Evolutionary conservation across 2,113 vertebrate genomes (phyloP).

Genomic region (Myrmophylax atrothorax): DNA sequence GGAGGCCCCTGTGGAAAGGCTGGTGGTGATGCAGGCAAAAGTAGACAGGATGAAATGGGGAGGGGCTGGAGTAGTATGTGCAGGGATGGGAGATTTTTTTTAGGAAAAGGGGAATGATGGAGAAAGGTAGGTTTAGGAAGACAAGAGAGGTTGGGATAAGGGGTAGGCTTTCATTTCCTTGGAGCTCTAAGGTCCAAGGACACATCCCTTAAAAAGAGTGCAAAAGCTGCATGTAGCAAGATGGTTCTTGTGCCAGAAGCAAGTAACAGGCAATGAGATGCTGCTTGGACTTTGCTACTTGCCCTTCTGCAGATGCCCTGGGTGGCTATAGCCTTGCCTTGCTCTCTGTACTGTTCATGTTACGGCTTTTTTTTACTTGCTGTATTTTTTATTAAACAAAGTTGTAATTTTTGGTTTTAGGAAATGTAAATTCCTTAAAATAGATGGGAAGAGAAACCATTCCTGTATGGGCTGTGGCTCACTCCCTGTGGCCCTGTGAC

Average conservation of each 20-base stretch:
- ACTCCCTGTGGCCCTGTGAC: background rate
- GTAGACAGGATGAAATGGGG: background rate
- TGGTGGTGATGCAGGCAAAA: background rate
- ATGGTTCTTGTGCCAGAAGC: background rate
- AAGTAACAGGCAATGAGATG: background rate
- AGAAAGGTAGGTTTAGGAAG: background rate
- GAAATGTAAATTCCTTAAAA: background rate
- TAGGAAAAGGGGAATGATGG: background rate
- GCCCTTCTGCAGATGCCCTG: background rate
- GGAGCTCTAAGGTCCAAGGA: background rate
- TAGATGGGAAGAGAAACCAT: background rate
- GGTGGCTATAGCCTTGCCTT: background rate
- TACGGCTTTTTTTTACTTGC: background rate
- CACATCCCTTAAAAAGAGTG: background rate
- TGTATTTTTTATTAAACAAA: background rate
- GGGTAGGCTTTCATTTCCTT: background rate
- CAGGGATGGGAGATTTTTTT: background rate
- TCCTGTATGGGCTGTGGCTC: background rate
- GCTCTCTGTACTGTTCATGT: background rate
- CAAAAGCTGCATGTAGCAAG: background rate
- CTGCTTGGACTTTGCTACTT: background rate
- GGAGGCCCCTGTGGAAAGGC: background rate
- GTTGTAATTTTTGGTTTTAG: background rate
- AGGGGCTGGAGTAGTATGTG: no score
- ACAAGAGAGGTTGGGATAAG: background rate